Evolutionary conservation across 2,113 vertebrate genomes (phyloP).

Genomic region (Edolisoma coerulescens): DNA sequence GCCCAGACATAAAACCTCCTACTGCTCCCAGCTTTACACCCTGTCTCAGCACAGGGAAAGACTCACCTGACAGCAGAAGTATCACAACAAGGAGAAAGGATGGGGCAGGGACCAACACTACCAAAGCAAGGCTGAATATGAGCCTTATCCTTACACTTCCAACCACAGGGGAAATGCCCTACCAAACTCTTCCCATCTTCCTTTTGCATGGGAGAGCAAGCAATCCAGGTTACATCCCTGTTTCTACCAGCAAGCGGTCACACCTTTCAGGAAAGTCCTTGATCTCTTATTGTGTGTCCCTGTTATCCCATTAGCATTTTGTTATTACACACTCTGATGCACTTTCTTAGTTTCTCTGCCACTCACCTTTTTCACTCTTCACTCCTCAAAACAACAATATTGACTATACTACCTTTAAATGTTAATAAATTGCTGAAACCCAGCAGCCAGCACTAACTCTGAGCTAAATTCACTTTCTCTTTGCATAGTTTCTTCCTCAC

Average conservation of each 20-base stretch:
- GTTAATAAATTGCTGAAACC: background rate
- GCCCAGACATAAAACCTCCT: background rate
- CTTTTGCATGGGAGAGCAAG: background rate
- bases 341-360: background rate
- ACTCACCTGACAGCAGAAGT: background rate
- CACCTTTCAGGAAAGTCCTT: background rate
- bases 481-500: background rate
- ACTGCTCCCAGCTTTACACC: background rate
- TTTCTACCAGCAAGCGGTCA: background rate
- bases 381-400: background rate
- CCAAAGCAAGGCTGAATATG: fast-evolving
- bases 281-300: background rate
- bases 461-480: background rate
- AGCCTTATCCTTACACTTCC: background rate
- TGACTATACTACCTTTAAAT: background rate
- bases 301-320: background rate
- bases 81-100: background rate
- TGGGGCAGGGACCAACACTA: background rate
- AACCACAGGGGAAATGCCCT: background rate
- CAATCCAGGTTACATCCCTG: background rate
- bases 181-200: background rate
- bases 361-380: background rate
- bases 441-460: background rate
- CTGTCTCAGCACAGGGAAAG: background rate
- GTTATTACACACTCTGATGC: background rate